Evolutionary conservation across 2,797 vertebrate species (phyloP).

Genomic region (Paramormyrops hopkinsi): DNA sequence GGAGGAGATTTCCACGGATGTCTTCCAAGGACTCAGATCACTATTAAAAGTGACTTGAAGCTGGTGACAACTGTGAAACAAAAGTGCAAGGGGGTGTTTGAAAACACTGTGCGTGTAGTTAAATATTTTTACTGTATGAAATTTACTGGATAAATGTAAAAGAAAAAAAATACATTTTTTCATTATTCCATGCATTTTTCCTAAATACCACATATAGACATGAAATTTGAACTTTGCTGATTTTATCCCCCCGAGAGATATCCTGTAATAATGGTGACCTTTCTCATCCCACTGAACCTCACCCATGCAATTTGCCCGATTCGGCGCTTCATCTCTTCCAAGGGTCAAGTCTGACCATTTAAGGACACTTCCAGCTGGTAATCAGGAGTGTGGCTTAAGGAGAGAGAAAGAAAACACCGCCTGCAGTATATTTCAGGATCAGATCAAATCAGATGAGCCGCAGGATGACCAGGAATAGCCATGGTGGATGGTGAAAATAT

Average conservation of each 20-base stretch:
- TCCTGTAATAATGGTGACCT: not conserved
- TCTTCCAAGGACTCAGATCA: not conserved
- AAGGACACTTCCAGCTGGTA: not conserved
- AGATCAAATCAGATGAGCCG: not conserved
- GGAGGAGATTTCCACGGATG: not conserved
- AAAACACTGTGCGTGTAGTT: not conserved
- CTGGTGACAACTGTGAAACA: not conserved
- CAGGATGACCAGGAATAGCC: not conserved
- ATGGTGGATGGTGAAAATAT: not conserved
- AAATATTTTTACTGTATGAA: not conserved
- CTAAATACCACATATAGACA: not conserved
- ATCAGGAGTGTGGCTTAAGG: not conserved
- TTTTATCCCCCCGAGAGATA: not conserved
- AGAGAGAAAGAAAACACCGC: not conserved
- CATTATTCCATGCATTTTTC: not conserved
- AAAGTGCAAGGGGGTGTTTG: not conserved
- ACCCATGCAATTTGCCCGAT: not conserved
- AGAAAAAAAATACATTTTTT: not conserved
- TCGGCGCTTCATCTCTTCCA: not conserved
- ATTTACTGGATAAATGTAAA: not conserved
- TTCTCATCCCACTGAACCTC: not conserved
- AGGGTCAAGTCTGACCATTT: not conserved
- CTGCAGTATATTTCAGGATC: constrained; percentile 1
- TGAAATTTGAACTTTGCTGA: not conserved
- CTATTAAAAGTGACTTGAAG: not conserved